Percentiles rank a stretch among this genome's conserved stretches.
Evolutionary conservation across 2,113 vertebrate genomes (phyloP).

Genomic region (Nyctibius bracteatus): DNA sequence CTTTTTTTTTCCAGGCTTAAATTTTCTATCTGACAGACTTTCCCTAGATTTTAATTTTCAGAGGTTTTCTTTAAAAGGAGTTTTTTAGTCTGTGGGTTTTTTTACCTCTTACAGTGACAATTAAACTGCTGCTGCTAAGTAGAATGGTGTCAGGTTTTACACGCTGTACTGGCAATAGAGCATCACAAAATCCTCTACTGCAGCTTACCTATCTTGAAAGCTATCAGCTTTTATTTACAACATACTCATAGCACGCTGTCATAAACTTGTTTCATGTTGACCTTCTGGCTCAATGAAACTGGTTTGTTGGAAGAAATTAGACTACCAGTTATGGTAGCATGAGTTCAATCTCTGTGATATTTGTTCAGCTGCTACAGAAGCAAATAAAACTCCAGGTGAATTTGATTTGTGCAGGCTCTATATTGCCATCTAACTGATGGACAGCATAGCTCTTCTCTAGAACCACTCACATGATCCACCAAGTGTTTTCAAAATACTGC

Average conservation of each 20-base stretch:
- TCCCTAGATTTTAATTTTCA: neutral
- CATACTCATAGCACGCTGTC: neutral
- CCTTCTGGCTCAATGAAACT: neutral
- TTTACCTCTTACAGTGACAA: neutral
- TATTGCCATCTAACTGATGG: neutral
- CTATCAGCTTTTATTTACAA: neutral
- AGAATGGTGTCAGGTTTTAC: neutral
- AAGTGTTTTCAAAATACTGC: neutral
- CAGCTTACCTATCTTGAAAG: neutral
- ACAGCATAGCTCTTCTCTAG: neutral
- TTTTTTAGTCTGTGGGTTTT: neutral
- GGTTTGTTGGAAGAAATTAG: constrained; percentile 12
- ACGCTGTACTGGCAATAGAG: neutral
- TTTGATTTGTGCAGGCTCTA: neutral
- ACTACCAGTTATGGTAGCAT: neutral
- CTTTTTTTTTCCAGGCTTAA: neutral
- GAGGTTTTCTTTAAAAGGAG: neutral
- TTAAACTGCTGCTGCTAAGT: neutral
- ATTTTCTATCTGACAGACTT: neutral
- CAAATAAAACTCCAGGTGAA: neutral
- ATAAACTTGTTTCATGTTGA: neutral
- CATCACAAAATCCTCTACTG: neutral
- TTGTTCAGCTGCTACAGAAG: constrained; percentile 1
- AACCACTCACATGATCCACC: neutral
- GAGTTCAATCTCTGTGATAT: neutral